These are phyloP conservation scores for Sweltsa coloradensis DNA, from an alignment of 1,140 invertebrate species.

Conservation along the genomic window DNA sequence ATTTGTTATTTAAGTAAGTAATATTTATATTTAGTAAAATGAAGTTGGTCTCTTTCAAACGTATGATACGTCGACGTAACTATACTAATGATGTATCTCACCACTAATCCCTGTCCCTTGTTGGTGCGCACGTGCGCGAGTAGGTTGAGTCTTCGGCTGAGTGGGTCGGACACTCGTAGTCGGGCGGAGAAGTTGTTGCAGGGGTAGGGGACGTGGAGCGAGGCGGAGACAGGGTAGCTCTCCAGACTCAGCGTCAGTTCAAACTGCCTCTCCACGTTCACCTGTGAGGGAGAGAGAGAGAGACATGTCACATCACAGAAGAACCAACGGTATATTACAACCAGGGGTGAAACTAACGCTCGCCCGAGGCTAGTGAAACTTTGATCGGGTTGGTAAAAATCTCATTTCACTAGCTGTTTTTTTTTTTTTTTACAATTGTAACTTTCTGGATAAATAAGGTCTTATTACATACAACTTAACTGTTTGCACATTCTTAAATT, in stretches of 20 bases:
- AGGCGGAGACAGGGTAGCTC: constrained; percentile 61
- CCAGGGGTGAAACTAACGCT: too few relatives aligned
- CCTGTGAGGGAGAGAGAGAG: constrained; percentile 27
- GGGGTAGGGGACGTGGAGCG: constrained; percentile 35
- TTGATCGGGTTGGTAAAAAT: too few relatives aligned
- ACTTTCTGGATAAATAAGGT: too few relatives aligned
- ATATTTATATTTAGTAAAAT: not conserved
- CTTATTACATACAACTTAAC: too few relatives aligned
- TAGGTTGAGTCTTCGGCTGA: constrained; percentile 59
- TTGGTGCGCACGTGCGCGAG: constrained; percentile 41
- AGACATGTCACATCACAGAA: not conserved
- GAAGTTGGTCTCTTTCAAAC: not conserved
- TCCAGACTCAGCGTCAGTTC: constrained; percentile 66
- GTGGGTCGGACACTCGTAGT: constrained; percentile 54
- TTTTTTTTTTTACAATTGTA: too few relatives aligned
- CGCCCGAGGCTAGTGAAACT: too few relatives aligned
- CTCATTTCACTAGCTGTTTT: too few relatives aligned
- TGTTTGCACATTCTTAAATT: too few relatives aligned
- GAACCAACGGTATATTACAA: too few relatives aligned
- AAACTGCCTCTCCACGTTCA: constrained; percentile 55
- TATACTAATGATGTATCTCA: constrained; percentile 15
- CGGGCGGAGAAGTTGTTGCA: constrained; percentile 32
- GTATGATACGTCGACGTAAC: not conserved
- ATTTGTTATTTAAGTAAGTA: too few relatives aligned
- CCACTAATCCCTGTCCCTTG: constrained; percentile 43